Evolutionary conservation across 1,140 invertebrate genomes (phyloP), one percentile per base, ranked within the genome.

Genomic region (Thalassaphorura encarpata): DNA sequence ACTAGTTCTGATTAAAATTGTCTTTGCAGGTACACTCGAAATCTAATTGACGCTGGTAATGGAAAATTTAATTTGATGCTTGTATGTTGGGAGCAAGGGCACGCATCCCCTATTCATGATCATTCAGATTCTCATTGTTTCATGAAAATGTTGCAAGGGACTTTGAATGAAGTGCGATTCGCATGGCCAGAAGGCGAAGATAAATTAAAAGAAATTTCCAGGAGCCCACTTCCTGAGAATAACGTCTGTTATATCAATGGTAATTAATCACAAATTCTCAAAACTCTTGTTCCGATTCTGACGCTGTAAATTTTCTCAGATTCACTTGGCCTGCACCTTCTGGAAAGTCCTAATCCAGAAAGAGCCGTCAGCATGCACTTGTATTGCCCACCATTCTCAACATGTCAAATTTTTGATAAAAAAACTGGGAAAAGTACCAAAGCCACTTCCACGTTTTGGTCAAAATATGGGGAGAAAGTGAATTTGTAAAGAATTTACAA

Each of bases 21-120:
- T 36, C n/a, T 27, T 66, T 68, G 5, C 68, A 94, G 88, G 62
- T 97, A 97, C 68, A 97, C 93, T 0, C 73, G 93, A 23, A 97
- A 97, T 73, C 73, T 97, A 52, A 88, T 97, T 2, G 89, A 96
- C 68, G 81, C 80, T 60, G 93, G 92, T 11, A 98, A 99, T 71
- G 95, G 91, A 1, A 94, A 90, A 70, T 99, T 96, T 72, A 99
- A 99, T 73, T 75, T 99, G 59, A 93, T 99, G 83, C 77, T 97
- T 23, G 70, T 99, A 0, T 98, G 94, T 71, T 99, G 96, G 96
- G 87, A 89, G 27, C 89, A 94, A 69, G 89, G 89, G 24, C 90
- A 97, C 58, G 87, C 85, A 0, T 95, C 91, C 0, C 82, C 86
- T n/a, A 96, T 99, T 61, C 96, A 99, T 68, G 93, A 97, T 71